A percentile compares a stretch with the other conserved stretches of the same genome.
Evolutionary conservation across 2,113 vertebrate genomes (phyloP).

Genomic region (Platysternon megacephalum): DNA sequence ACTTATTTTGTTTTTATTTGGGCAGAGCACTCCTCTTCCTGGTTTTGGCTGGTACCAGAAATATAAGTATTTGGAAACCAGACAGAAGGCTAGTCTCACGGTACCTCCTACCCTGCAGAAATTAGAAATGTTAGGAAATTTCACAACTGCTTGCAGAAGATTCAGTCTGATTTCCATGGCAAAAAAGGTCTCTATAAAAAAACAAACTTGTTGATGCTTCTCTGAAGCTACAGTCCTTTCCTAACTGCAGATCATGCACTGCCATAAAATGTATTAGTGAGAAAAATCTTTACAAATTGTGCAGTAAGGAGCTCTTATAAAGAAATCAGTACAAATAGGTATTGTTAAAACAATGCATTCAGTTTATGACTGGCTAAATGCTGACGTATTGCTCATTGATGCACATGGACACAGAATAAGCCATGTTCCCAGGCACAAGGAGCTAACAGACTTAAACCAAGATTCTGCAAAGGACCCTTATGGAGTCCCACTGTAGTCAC

Average conservation of each 20-base stretch:
- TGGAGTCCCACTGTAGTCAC: neutral
- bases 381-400: neutral
- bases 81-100: neutral
- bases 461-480: neutral
- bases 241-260: neutral
- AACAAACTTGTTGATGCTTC: neutral
- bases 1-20: neutral
- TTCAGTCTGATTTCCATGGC: neutral
- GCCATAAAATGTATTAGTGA: neutral
- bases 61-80: neutral
- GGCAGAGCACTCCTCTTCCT: neutral
- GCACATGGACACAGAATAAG: neutral
- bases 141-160: neutral
- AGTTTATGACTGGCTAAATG: neutral
- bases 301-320: neutral
- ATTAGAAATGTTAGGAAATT: neutral
- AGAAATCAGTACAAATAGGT: neutral
- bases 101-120: neutral
- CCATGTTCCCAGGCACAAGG: neutral
- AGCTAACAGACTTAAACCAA: neutral
- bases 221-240: neutral
- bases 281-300: neutral
- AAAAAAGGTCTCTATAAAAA: neutral
- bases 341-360: neutral
- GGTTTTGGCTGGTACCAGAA: neutral